A percentile compares a stretch with the other conserved stretches of the same genome.
These are phyloP conservation scores for Dicranocentrus wangi DNA, from an alignment of 2,888 invertebrate species.

Conservation along the genomic window DNA sequence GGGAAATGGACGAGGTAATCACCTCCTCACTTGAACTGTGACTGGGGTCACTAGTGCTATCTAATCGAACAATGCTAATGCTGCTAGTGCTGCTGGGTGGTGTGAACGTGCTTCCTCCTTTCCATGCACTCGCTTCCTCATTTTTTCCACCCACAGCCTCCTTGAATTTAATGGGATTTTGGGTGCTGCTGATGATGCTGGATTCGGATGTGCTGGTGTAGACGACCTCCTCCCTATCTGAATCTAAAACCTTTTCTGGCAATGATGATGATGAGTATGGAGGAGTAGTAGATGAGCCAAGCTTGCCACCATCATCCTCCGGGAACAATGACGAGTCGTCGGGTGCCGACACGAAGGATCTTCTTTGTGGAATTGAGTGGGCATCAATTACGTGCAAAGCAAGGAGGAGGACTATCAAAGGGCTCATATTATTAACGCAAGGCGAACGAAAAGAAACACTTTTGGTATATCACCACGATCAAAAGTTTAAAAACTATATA, in stretches of 20 bases:
- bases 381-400: slow-evolving; percentile 50
- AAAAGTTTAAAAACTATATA: too few species aligned
- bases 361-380: slow-evolving; percentile 43
- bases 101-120: too few species aligned
- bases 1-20: background rate
- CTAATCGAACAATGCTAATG: background rate
- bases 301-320: too few species aligned
- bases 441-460: too few species aligned
- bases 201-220: background rate
- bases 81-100: background rate
- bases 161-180: too few species aligned
- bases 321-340: too few species aligned
- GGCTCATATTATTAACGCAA: slow-evolving; percentile 51
- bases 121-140: background rate
- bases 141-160: background rate
- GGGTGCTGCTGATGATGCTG: too few species aligned
- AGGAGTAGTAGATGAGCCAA: too few species aligned
- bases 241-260: background rate
- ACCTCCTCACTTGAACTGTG: background rate
- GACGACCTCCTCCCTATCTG: background rate
- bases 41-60: background rate
- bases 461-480: too few species aligned
- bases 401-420: slow-evolving; percentile 41
- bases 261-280: too few species aligned
- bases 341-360: too few species aligned